Evolutionary conservation across 2,797 vertebrate species (phyloP), one percentile per base, ranked within the genome.

Genomic region (Spondyliosoma cantharus): DNA sequence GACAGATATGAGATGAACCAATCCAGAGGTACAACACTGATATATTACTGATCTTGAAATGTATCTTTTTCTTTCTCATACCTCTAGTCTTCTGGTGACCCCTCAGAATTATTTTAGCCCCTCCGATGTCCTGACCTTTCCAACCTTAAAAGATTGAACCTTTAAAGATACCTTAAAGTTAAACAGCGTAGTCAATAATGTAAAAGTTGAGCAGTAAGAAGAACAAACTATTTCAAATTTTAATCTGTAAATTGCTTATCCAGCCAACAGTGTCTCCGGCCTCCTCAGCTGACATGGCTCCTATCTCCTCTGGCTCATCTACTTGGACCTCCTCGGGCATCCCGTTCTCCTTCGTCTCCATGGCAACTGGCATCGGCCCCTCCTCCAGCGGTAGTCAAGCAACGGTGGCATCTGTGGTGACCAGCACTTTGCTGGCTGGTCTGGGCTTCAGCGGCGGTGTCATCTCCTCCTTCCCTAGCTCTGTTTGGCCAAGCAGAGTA

Each of bases 281-380:
- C 71, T 97, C 97, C 58, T 98, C 97, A 0, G 97, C 97, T 0
- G 98, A 99, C 92, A 99, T 99, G 98, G 97, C 98, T 67, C 98
- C 98, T 79, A 99, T 99, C 95, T 98, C 97, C 87, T 99, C 98
- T 0, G 97, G 98, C 52, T 98, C 98, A 24, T 99, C 98, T 43
- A 99, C 98, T 37, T 99, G 98, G 97, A 98, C 97, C 2, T 97
- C 97, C 76, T 98, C 98, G 0, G 97, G 97, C 72, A 96, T 99
- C 73, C 97, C 97, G 42, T 99, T 99, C 94, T 98, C 97, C 27
- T 98, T 99, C 0, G 97, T 99, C 63, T 99, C 98, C 57, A 98
- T 99, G 96, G 97, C 97, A 8, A 99, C 98, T 0, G 98, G 98
- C 62, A 98, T 98, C 71, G 96, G 97, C 4, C 97, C 98, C 0